phyloP scores from a whole-genome alignment of 2,888 invertebrate genomes.

The Pedicia rivosa region DNA sequence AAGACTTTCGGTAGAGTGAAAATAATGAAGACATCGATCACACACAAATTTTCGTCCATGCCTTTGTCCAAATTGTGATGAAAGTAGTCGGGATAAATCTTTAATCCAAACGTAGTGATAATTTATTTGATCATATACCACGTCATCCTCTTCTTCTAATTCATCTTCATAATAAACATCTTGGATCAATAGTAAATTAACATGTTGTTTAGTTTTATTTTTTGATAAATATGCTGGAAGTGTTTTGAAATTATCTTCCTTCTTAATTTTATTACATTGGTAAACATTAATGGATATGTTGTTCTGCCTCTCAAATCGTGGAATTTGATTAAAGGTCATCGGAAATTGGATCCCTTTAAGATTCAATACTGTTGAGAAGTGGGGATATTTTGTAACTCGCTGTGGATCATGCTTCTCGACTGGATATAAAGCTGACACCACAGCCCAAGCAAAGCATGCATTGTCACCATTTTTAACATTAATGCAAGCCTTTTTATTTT shows the following conservation, averaged over 20 bases:
- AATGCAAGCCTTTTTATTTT: constrained; percentile 13
- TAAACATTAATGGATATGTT: constrained; percentile 10
- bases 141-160: neutral
- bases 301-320: constrained; percentile 10
- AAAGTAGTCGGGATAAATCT: constrained; percentile 10
- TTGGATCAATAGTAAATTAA: neutral
- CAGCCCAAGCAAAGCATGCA: constrained; percentile 15
- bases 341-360: constrained; percentile 13
- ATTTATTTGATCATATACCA: neutral
- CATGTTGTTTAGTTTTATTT: neutral
- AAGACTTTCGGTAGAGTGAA: constrained; percentile 3
- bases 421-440: constrained; percentile 14
- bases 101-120: constrained; percentile 11
- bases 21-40: constrained; percentile 14
- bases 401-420: constrained; percentile 7
- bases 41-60: constrained; percentile 8
- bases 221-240: neutral
- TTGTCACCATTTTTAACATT: constrained; percentile 15
- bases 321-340: constrained; percentile 11
- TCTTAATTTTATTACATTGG: constrained; percentile 5
- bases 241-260: neutral
- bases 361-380: constrained; percentile 9
- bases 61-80: constrained; percentile 4
- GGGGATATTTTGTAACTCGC: constrained; percentile 11
- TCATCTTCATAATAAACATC: neutral